These are phyloP conservation scores for Bombus waltoni DNA, from an alignment of 1,140 invertebrate genomes.

Conservation along the genomic window DNA sequence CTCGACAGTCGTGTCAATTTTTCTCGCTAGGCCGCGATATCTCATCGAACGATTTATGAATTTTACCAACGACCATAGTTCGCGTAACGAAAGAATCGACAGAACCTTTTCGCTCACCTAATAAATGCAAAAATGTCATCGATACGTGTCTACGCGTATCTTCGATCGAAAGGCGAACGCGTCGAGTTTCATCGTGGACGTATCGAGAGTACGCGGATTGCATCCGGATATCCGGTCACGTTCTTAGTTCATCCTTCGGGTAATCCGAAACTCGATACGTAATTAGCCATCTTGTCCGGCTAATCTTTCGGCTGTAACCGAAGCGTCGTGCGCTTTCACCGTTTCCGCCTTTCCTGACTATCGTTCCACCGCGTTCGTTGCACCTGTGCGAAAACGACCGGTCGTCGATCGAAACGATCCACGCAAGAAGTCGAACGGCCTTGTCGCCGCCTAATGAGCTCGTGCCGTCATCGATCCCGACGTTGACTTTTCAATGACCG, in stretches of 20 bases:
- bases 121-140: too few relatives aligned
- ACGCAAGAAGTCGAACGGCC: constrained; percentile 22
- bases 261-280: constrained; percentile 43
- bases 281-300: constrained; percentile 50
- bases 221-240: constrained; percentile 38
- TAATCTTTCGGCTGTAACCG: constrained; percentile 61
- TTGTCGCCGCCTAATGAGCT: constrained; percentile 19
- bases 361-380: constrained; percentile 32
- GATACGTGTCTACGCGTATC: neutral
- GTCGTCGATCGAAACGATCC: constrained; percentile 20
- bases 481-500: constrained; percentile 3
- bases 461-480: neutral
- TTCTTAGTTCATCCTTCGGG: constrained; percentile 8
- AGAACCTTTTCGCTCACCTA: too few relatives aligned
- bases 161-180: neutral
- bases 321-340: constrained; percentile 63
- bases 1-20: too few relatives aligned
- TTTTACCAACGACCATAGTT: too few relatives aligned
- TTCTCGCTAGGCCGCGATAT: too few relatives aligned
- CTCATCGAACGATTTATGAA: too few relatives aligned
- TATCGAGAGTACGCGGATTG: neutral
- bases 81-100: too few relatives aligned
- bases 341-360: constrained; percentile 44
- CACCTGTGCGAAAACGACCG: constrained; percentile 53
- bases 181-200: constrained; percentile 14